Conservation (phyloP, 53 echinoderm and acorn worm species). For the Henricia sp. region DNA sequence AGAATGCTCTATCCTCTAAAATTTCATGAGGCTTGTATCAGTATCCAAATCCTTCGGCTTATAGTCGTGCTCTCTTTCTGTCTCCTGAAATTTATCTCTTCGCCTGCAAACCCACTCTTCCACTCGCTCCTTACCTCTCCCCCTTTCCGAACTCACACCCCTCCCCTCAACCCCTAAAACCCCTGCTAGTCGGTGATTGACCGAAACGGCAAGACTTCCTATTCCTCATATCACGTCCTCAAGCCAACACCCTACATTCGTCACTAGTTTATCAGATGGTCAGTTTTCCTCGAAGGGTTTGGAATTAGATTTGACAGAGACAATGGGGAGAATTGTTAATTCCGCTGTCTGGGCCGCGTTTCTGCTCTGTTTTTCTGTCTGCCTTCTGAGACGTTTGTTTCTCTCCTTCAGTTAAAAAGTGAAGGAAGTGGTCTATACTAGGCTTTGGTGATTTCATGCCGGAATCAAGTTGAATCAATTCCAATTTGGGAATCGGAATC, state of each 20-base stretch:
- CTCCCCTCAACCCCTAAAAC: too few relatives aligned
- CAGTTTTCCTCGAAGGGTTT: background rate
- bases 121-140: background rate
- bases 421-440: too few relatives aligned
- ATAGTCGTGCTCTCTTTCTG: background rate
- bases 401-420: too few relatives aligned
- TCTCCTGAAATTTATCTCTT: background rate
- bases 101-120: background rate
- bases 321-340: background rate
- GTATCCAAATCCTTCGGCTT: too few relatives aligned
- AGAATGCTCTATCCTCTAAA: too few relatives aligned
- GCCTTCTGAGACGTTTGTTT: background rate
- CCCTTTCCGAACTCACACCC: background rate
- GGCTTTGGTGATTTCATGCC: too few relatives aligned
- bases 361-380: too few relatives aligned
- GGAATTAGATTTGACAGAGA: background rate
- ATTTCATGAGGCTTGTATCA: too few relatives aligned
- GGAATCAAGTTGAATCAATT: too few relatives aligned
- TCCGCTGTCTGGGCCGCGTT: too few relatives aligned
- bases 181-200: constrained; percentile 7
- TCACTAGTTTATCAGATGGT: background rate
- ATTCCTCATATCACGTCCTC: background rate
- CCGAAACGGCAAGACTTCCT: constrained; percentile 9
- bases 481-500: too few relatives aligned
- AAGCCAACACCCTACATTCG: background rate